Evolutionary conservation across 1,140 invertebrate genomes (phyloP).

Genomic region (Mamestra configurata): DNA sequence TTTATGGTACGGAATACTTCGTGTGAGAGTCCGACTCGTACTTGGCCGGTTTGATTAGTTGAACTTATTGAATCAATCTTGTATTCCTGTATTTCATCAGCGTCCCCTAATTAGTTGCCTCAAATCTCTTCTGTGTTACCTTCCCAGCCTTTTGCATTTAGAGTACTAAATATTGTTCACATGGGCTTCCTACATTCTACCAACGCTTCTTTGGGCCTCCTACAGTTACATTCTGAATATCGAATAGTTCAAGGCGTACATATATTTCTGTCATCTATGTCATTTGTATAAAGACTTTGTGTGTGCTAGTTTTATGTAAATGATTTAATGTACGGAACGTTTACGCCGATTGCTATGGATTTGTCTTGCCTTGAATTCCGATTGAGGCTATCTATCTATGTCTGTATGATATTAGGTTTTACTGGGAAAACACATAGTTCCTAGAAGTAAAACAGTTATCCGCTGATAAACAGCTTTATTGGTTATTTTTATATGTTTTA

Average conservation of each 20-base stretch:
- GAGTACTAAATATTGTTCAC: background rate
- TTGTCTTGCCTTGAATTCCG: background rate
- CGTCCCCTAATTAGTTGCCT: background rate
- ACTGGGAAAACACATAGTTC: background rate
- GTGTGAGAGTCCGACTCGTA: too few relatives aligned
- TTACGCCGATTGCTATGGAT: background rate
- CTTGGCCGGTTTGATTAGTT: too few relatives aligned
- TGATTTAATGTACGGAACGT: background rate
- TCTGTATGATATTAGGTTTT: conserved; percentile 2
- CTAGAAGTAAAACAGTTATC: conserved; percentile 11
- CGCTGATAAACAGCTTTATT: conserved; percentile 37
- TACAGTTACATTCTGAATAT: background rate
- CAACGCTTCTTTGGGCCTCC: background rate
- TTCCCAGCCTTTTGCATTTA: background rate
- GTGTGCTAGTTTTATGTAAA: background rate
- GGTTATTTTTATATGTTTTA: conserved; percentile 24
- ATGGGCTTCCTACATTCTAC: conserved; percentile 16
- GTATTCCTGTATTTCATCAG: too few relatives aligned
- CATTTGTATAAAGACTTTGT: background rate
- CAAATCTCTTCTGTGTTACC: background rate
- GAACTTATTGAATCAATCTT: too few relatives aligned
- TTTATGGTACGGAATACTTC: too few relatives aligned
- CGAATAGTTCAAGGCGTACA: conserved; percentile 20
- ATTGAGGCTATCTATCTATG: conserved; percentile 19
- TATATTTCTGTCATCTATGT: conserved; percentile 1